Conservation (phyloP, 2,797 vertebrate genomes). For the Loriculus beryllinus region DNA sequence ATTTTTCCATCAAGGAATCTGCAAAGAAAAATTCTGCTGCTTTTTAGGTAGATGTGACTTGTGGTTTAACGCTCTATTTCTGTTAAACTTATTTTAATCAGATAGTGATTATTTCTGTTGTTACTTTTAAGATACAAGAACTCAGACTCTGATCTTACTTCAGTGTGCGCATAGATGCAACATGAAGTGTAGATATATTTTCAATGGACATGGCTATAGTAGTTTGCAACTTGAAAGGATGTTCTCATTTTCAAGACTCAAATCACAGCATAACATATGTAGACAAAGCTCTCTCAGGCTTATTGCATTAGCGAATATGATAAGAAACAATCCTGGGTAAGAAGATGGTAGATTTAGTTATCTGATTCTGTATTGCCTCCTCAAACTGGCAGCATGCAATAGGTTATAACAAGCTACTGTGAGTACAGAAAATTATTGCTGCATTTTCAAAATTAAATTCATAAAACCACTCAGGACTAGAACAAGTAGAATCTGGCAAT, state of each 20-base stretch:
- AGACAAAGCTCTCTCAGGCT: neutral
- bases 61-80: neutral
- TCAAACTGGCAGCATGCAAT: neutral
- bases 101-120: neutral
- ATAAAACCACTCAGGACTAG: neutral
- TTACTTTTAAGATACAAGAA: neutral
- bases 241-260: neutral
- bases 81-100: neutral
- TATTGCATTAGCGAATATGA: neutral
- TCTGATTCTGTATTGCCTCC: neutral
- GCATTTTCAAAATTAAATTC: neutral
- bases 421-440: neutral
- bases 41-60: neutral
- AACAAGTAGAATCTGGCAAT: neutral
- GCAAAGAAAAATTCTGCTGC: neutral
- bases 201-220: neutral
- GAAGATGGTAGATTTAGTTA: neutral
- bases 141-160: neutral
- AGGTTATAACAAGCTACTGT: neutral
- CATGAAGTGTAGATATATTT: neutral
- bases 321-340: neutral
- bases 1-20: constrained; percentile 43
- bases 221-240: neutral
- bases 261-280: neutral
- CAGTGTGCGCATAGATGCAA: neutral